Evolutionary conservation across 2,113 vertebrate species (phyloP).

Genomic region (Aepyceros melampus): DNA sequence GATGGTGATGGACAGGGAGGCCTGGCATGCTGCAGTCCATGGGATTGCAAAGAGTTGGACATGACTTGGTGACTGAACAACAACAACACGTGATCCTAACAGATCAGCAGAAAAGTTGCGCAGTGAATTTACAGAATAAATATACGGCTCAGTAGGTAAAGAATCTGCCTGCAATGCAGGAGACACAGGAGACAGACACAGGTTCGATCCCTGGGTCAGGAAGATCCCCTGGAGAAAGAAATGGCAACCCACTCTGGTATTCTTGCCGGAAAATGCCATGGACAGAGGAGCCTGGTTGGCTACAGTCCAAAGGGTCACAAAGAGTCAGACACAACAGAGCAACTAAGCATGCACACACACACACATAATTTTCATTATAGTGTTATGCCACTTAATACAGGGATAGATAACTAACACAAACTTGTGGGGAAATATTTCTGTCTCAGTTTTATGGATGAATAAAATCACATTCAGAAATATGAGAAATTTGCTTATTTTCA

Average conservation of each 20-base stretch:
- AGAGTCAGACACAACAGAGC: background rate
- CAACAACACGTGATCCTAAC: background rate
- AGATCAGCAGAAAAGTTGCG: background rate
- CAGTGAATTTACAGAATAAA: background rate
- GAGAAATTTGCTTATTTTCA: background rate
- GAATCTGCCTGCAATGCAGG: background rate
- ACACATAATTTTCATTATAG: background rate
- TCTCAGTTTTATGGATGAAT: background rate
- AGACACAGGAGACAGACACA: background rate
- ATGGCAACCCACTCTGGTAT: background rate
- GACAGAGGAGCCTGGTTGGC: background rate
- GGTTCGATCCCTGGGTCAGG: background rate
- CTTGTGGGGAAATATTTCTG: background rate
- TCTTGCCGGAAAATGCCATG: background rate
- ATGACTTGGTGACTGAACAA: background rate
- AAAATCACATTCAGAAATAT: background rate
- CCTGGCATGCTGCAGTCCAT: background rate
- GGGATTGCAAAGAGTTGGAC: background rate
- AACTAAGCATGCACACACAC: background rate
- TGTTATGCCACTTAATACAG: background rate
- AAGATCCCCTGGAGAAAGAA: background rate
- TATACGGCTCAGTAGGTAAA: background rate
- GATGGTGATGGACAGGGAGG: background rate
- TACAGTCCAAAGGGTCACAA: background rate
- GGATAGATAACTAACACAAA: background rate